Percentiles rank a stretch among this genome's conserved stretches.
Conservation (phyloP, 2,888 invertebrate genomes). For the Euspilapteryx auroguttella region DNA sequence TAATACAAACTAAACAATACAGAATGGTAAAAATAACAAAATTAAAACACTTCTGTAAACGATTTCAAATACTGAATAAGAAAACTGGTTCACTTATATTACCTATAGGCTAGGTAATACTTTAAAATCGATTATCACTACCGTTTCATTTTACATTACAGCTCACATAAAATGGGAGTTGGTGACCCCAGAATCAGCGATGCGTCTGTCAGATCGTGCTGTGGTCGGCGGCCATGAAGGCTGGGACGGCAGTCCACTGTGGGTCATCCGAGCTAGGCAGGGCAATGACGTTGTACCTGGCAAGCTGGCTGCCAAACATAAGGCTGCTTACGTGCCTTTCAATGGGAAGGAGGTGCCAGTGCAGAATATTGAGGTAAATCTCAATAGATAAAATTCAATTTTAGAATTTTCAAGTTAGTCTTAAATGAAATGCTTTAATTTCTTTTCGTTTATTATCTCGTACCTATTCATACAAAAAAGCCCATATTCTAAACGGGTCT, state of each 20-base stretch:
- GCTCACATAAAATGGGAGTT: conserved; percentile 2
- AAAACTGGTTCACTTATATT: no score
- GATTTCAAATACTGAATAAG: no score
- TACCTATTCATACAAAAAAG: no score
- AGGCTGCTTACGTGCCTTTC: conserved; percentile 33
- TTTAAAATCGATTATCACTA: no score
- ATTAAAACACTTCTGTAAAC: no score
- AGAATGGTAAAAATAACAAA: no score
- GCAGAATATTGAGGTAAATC: conserved; percentile 37
- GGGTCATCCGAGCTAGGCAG: conserved; percentile 48
- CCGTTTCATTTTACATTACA: no score
- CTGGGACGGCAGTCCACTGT: conserved; percentile 49
- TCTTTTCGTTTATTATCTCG: no score
- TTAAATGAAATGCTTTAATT: neutral
- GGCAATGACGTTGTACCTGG: conserved; percentile 44
- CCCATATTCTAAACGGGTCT: no score
- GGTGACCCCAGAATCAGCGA: conserved; percentile 14
- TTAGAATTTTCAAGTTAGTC: neutral
- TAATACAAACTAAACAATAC: no score
- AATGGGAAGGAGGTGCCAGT: conserved; percentile 40
- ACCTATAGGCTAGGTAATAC: no score
- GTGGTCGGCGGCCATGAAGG: conserved; percentile 49
- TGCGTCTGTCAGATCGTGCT: conserved; percentile 28
- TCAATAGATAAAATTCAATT: neutral
- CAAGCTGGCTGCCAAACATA: conserved; percentile 42